Conservation (phyloP, 2,888 invertebrate species). For the Rambutsinella grinnellia region DNA sequence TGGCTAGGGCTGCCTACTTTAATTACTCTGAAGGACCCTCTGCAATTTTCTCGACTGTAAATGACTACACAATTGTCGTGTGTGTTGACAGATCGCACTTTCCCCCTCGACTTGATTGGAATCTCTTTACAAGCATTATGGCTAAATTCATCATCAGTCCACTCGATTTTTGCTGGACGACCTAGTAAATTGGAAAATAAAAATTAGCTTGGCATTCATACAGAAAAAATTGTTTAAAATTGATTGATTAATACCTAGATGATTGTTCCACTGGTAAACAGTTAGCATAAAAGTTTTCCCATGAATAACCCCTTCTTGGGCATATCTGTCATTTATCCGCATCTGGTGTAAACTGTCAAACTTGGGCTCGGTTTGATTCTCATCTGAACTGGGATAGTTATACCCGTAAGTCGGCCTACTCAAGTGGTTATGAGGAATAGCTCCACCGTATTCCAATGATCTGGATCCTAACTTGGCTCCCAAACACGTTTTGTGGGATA, state of each 20-base stretch:
- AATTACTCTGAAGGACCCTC: neutral
- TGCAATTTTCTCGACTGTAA: slow-evolving; percentile 4
- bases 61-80: slow-evolving; percentile 24
- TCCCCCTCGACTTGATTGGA: slow-evolving; percentile 15
- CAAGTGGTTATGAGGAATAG: neutral
- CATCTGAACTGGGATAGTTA: neutral
- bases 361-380: neutral
- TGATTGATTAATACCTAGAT: slow-evolving; percentile 27
- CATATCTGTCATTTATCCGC: neutral
- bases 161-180: slow-evolving; percentile 20
- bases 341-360: neutral
- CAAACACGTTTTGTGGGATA: neutral
- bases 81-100: slow-evolving; percentile 26
- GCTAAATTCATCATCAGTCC: neutral
- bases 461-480: slow-evolving; percentile 5
- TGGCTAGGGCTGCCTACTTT: slow-evolving; percentile 33
- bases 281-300: slow-evolving; percentile 3
- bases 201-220: neutral
- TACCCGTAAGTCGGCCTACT: neutral
- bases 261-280: slow-evolving; percentile 43
- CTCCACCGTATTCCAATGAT: slow-evolving; percentile 3
- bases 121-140: slow-evolving; percentile 10
- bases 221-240: neutral
- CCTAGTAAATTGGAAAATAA: slow-evolving; percentile 7
- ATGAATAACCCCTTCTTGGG: neutral